Conservation (phyloP, 2,113 vertebrate genomes). For the Hystrix cristata region DNA sequence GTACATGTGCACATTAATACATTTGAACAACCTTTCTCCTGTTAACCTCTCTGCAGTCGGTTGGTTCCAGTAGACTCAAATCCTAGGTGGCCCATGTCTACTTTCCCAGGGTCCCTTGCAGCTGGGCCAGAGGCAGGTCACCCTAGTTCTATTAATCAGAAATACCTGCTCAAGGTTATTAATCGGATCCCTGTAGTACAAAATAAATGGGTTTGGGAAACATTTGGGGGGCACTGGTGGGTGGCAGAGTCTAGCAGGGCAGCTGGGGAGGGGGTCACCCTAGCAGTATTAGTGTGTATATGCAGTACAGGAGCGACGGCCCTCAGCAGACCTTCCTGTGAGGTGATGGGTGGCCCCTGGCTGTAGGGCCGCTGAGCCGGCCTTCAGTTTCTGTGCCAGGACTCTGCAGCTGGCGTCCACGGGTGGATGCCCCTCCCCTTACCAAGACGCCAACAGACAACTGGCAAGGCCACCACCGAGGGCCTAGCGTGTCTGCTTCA, state of each 20-base stretch:
- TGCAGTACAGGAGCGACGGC: not conserved
- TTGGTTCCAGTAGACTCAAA: not conserved
- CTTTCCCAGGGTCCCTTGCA: not conserved
- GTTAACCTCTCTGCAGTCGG: not conserved
- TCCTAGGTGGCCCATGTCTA: accelerated
- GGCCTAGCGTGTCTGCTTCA: not conserved
- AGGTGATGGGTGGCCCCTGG: not conserved
- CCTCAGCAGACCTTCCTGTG: not conserved
- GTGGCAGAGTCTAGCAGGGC: not conserved
- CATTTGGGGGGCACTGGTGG: accelerated
- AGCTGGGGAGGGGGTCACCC: not conserved
- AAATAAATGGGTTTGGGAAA: not conserved
- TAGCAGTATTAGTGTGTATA: no score
- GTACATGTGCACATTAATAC: not conserved
- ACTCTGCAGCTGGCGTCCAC: conserved; percentile 74
- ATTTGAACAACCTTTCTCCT: not conserved
- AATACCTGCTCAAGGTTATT: not conserved
- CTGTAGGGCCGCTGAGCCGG: accelerated
- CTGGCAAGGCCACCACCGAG: conserved; percentile 77
- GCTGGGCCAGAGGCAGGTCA: not conserved
- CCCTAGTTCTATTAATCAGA: not conserved
- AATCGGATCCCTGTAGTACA: not conserved
- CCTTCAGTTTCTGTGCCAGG: not conserved
- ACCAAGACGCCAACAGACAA: conserved; percentile 53
- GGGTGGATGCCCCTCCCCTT: conserved; percentile 63